Evolutionary conservation across 1,140 invertebrate genomes (phyloP).

Genomic region (Paraescarpia echinospica): DNA sequence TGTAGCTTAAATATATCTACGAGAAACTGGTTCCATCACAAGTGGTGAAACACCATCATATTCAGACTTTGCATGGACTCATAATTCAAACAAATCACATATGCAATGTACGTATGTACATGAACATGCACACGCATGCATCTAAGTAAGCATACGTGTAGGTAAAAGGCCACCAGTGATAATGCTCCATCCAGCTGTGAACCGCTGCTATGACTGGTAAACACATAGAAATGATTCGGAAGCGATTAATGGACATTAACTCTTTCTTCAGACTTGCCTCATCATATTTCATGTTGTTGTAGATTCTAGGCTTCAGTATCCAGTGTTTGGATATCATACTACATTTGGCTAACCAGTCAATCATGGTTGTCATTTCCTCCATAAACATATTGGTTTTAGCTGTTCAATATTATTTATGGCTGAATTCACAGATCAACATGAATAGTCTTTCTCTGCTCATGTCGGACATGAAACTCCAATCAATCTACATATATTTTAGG

Average conservation of each 20-base stretch:
- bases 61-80: too few relatives aligned
- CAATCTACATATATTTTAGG: background rate
- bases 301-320: background rate
- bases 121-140: background rate
- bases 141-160: background rate
- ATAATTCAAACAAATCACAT: background rate
- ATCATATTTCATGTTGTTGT: background rate
- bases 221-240: background rate
- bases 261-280: background rate
- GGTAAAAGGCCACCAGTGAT: background rate
- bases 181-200: background rate
- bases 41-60: too few relatives aligned
- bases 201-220: background rate
- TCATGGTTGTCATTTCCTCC: too few relatives aligned
- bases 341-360: too few relatives aligned
- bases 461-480: too few relatives aligned
- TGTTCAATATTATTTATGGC: too few relatives aligned
- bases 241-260: background rate
- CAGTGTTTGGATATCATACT: background rate
- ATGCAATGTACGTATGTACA: background rate
- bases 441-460: too few relatives aligned
- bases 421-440: too few relatives aligned
- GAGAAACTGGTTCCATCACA: too few relatives aligned
- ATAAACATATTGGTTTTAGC: too few relatives aligned
- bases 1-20: too few relatives aligned